Percentiles rank a stretch among this genome's conserved stretches.
These are phyloP conservation scores for Acrocephalus arundinaceus DNA, from an alignment of 2,113 vertebrate species.

Conservation along the genomic window DNA sequence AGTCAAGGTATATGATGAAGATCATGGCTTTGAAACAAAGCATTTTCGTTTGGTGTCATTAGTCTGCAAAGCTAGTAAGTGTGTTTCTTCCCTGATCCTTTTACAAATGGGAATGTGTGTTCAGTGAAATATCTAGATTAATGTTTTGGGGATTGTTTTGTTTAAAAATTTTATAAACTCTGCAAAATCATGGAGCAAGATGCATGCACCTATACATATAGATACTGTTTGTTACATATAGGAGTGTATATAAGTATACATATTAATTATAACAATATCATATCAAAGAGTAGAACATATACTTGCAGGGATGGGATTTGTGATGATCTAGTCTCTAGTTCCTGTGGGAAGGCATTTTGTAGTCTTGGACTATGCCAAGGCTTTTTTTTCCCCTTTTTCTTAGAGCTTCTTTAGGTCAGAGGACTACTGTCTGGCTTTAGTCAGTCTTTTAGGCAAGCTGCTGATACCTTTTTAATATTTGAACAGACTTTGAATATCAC, in stretches of 20 bases:
- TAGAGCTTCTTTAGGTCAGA: constrained; percentile 15
- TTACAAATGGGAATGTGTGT: neutral
- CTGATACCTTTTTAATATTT: constrained; percentile 6
- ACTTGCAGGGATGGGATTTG: neutral
- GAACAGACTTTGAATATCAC: constrained; percentile 12
- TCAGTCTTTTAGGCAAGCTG: neutral
- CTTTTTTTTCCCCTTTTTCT: neutral
- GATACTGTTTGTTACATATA: neutral
- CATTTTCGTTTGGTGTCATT: neutral
- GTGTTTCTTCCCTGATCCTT: neutral
- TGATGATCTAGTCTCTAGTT: neutral
- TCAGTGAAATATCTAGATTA: neutral
- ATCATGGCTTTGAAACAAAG: neutral
- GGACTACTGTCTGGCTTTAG: neutral
- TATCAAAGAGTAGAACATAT: neutral
- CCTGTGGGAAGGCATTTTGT: neutral
- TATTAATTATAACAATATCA: neutral
- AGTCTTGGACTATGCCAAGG: neutral
- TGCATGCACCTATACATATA: neutral
- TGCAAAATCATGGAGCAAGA: neutral
- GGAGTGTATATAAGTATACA: neutral
- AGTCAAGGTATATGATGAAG: neutral
- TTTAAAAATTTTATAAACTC: neutral
- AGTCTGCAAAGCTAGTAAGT: fast-evolving
- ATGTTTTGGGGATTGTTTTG: fast-evolving